Percentiles rank a stretch among this genome's conserved stretches.
phyloP scores from a whole-genome alignment of 2,888 invertebrate species.

The Polyploca ridens region DNA sequence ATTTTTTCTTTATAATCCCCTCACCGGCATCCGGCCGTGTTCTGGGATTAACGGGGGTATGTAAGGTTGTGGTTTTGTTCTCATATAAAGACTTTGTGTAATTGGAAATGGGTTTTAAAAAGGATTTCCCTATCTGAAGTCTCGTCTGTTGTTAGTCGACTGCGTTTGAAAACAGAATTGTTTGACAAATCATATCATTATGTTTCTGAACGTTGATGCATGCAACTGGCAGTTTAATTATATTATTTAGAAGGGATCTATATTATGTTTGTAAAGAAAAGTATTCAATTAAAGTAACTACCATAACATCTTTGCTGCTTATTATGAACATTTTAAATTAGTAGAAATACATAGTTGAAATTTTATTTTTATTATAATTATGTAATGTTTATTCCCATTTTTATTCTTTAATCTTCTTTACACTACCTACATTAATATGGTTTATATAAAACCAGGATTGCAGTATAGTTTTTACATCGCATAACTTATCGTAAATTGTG shows the following conservation, averaged over 20 bases:
- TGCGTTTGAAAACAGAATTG: neutral
- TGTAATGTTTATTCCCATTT: too few species aligned
- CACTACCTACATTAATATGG: neutral
- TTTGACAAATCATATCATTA: neutral
- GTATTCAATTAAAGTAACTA: too few species aligned
- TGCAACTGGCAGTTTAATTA: neutral
- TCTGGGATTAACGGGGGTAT: neutral
- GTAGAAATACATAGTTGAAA: too few species aligned
- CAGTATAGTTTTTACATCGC: neutral
- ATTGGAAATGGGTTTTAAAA: slow-evolving; percentile 1
- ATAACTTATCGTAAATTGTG: neutral
- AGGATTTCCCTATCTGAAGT: neutral
- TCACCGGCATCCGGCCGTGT: neutral
- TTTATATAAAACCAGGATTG: neutral
- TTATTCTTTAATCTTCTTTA: neutral
- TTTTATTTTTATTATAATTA: too few species aligned
- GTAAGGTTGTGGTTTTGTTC: slow-evolving; percentile 27
- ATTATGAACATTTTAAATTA: too few species aligned
- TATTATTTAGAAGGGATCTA: neutral
- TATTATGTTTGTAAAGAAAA: neutral
- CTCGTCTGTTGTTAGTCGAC: neutral
- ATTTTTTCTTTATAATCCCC: slow-evolving; percentile 36
- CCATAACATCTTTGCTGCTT: too few species aligned
- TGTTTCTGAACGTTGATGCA: neutral
- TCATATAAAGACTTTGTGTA: slow-evolving; percentile 20